phyloP scores from a whole-genome alignment of 2,797 vertebrate species.

The Florisuga fusca region DNA sequence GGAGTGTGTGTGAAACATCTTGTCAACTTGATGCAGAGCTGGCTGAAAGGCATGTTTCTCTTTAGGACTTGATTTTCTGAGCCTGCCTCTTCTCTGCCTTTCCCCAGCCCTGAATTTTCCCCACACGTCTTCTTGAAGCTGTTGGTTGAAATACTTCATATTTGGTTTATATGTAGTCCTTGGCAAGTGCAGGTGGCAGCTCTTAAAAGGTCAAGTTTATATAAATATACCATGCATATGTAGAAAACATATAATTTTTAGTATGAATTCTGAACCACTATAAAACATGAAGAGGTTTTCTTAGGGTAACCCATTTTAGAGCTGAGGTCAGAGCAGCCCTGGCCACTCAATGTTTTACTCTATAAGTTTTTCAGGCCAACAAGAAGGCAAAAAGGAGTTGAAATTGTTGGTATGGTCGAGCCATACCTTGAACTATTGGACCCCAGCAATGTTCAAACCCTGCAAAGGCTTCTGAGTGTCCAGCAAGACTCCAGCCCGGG shows the following conservation, averaged over 20 bases:
- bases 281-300: neutral
- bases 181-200: neutral
- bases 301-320: neutral
- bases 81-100: neutral
- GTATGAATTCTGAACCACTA: neutral
- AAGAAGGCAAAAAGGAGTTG: neutral
- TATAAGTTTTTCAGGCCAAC: neutral
- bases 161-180: neutral
- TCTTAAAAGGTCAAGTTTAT: slow-evolving; percentile 16
- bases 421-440: neutral
- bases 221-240: neutral
- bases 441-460: neutral
- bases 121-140: neutral
- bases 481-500: neutral
- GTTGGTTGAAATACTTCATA: neutral
- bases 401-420: neutral
- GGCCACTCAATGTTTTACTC: neutral
- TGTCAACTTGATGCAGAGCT: neutral
- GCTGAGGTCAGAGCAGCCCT: neutral
- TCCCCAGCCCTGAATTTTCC: neutral
- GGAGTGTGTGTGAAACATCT: neutral
- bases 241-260: neutral
- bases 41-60: neutral
- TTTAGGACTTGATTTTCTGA: neutral
- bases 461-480: neutral